Evolutionary conservation across 37 sponge, comb jelly and placozoan genomes (phyloP).

Genomic region (Chondrilla cf. caribensis): DNA sequence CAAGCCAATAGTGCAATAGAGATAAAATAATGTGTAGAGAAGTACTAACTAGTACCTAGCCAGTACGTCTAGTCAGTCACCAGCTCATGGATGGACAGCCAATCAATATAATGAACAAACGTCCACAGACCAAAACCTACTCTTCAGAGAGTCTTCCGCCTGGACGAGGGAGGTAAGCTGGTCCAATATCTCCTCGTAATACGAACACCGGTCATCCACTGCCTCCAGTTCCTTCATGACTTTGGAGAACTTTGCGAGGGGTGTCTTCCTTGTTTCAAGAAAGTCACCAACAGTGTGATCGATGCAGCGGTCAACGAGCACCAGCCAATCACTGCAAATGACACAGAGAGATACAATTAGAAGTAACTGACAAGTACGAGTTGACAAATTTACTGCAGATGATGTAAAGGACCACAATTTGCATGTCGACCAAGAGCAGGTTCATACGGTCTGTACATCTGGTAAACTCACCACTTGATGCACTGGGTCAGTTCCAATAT

Average conservation of each 20-base stretch:
- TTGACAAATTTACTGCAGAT: no score
- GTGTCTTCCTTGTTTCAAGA: slow-evolving; percentile 23
- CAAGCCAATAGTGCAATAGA: no score
- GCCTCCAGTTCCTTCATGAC: slow-evolving; percentile 18
- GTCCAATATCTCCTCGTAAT: slow-evolving; percentile 24
- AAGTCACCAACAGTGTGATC: slow-evolving; percentile 37
- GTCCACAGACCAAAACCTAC: no score
- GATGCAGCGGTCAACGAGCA: slow-evolving; percentile 36
- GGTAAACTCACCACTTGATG: slow-evolving; percentile 45
- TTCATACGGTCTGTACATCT: no score
- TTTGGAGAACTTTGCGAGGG: slow-evolving; percentile 18
- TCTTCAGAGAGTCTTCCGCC: slow-evolving; percentile 32
- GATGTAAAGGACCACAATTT: no score
- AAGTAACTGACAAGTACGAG: no score
- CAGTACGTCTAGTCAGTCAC: no score
- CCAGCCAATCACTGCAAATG: slow-evolving; percentile 24
- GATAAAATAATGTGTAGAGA: no score
- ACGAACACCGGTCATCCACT: slow-evolving; percentile 43
- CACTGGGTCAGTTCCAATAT: slow-evolving; percentile 27
- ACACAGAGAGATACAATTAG: not conserved
- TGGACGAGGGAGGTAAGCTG: slow-evolving; percentile 25
- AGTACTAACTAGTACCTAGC: no score
- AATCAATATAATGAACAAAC: no score
- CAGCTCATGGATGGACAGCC: no score
- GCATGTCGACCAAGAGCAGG: no score